Evolutionary conservation across 2,113 vertebrate species (phyloP), one percentile per base, ranked within the genome.

Genomic region (Zeus faber): DNA sequence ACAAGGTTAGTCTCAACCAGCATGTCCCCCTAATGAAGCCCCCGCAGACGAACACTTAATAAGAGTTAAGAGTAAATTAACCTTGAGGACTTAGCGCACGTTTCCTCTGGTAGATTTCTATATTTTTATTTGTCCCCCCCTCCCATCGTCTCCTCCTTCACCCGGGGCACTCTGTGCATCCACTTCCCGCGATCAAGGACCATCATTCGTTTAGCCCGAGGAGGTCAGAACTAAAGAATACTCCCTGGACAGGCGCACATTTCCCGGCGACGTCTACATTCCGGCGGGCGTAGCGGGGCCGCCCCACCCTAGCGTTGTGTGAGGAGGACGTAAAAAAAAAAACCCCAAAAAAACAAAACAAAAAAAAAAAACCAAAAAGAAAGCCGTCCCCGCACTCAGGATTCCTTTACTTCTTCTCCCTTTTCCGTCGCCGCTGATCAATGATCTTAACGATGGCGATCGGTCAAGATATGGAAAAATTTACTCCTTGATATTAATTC

Each of bases 1-100:
- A 49, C 87, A 89, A 89, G 88, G 88, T 89, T 88, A 89, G 87
- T 84, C 83, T 84, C 80, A 83, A 74, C 76, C 73, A 72, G 70
- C 67, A 51, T 83, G 87, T 88, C 85, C 75, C 77, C 82, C 77
- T 91, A 90, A 90, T 91, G 86, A 90, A 88, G 86, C 86, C 88
- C 88, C 88, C 60, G 76, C 79, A 89, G 89, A 86, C 86, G 35
- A 78, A 84, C 82, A 83, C 80, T 89, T 89, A 88, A 87, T 85
- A 89, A 87, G 86, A 90, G 87, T 90, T 90, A 89, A 89, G 87
- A 84, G 85, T 84, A 89, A 88, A 90, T 91, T 91, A 89, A 89
- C 89, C 89, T 90, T 89, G 84, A 88, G 85, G 80, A 87, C 77
- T 88, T 87, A 78, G 49, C 71, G 48, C 27, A 9, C 65, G 71